Percentiles rank a stretch among this genome's conserved stretches.
Evolutionary conservation across 35 echinoderm and acorn worm genomes (phyloP).

Genomic region (Apostichopus japonicus): DNA sequence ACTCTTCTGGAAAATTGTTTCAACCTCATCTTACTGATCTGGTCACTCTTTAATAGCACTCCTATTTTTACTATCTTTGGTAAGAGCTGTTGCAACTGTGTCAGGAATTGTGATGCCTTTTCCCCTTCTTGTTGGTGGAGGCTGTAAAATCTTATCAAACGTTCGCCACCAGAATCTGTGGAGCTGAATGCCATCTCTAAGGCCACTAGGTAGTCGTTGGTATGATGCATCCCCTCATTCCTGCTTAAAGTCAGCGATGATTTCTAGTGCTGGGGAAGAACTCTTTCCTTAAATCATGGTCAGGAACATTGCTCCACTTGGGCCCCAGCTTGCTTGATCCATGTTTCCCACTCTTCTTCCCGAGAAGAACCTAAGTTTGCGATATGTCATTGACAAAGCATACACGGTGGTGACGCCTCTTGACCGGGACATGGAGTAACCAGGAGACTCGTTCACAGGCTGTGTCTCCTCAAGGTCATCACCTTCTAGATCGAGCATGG

Average conservation of each 20-base stretch:
- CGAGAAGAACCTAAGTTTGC: constrained; percentile 23
- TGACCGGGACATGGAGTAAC: background rate
- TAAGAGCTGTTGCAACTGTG: no score
- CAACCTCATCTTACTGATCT: no score
- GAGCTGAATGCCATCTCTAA: constrained; percentile 56
- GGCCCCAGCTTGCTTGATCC: constrained; percentile 19
- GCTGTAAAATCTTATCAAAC: background rate
- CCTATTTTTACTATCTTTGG: no score
- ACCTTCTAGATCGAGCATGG: background rate
- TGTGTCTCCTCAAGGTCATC: background rate
- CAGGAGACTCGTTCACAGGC: background rate
- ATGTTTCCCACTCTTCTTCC: constrained; percentile 23
- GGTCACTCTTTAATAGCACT: no score
- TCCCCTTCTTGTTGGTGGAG: background rate
- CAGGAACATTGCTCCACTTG: background rate
- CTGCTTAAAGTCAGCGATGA: constrained; percentile 46
- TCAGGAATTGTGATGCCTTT: no score
- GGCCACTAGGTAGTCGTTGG: constrained; percentile 38
- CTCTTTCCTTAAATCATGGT: constrained; percentile 30
- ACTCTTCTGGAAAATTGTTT: no score
- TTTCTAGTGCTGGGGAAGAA: constrained; percentile 51
- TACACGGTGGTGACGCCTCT: background rate
- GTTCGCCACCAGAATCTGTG: constrained; percentile 33
- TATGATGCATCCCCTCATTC: constrained; percentile 21
- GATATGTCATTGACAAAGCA: background rate